Conservation (phyloP, 2,888 invertebrate genomes). For the Baronia brevicornis region DNA sequence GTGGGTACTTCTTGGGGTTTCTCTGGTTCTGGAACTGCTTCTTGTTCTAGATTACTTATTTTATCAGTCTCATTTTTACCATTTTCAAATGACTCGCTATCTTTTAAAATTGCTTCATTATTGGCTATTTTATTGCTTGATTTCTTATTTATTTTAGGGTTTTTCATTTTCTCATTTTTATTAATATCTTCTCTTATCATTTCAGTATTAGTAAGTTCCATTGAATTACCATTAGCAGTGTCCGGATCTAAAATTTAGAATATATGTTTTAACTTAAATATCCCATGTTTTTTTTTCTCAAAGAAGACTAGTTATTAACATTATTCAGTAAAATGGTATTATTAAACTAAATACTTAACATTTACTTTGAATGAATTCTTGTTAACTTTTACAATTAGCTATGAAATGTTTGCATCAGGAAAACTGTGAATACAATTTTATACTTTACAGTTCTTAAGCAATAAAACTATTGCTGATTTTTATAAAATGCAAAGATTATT, state of each 20-base stretch:
- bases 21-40: constrained; percentile 28
- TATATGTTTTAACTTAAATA: too few species aligned
- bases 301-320: too few species aligned
- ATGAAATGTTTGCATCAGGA: too few species aligned
- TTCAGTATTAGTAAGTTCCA: constrained; percentile 45
- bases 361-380: too few species aligned
- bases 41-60: constrained; percentile 50
- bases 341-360: too few species aligned
- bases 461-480: too few species aligned
- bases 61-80: constrained; percentile 71
- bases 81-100: constrained; percentile 56
- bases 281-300: too few species aligned
- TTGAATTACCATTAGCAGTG: constrained; percentile 58
- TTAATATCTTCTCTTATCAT: constrained; percentile 56
- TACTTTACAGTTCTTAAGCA: too few species aligned
- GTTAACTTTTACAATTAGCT: too few species aligned
- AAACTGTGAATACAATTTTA: too few species aligned
- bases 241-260: constrained; percentile 55
- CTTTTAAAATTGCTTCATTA: constrained; percentile 39
- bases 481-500: too few species aligned
- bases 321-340: too few species aligned
- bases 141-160: constrained; percentile 51
- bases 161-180: constrained; percentile 64
- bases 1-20: constrained; percentile 16
- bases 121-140: constrained; percentile 44